Conservation (phyloP, 2,113 vertebrate species). For the Chaetodon auriga region DNA sequence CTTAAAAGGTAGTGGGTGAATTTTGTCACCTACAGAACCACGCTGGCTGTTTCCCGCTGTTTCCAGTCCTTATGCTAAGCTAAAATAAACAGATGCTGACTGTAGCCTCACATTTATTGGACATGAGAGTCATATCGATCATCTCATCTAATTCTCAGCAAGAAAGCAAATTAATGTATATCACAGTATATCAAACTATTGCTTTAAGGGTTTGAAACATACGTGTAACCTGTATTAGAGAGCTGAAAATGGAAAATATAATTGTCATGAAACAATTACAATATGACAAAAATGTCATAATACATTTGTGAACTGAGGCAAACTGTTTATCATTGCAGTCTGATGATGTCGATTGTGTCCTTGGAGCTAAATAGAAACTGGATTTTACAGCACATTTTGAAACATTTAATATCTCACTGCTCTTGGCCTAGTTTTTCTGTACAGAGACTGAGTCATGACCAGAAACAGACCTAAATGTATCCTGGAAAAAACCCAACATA, state of each 20-base stretch:
- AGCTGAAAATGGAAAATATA: neutral
- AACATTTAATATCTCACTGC: neutral
- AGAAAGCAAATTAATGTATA: too few species aligned
- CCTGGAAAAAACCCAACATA: neutral
- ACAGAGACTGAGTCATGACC: neutral
- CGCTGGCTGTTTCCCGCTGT: neutral
- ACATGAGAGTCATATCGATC: too few species aligned
- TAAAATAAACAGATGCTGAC: too few species aligned
- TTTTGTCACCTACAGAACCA: neutral
- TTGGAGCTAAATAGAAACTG: constrained; percentile 34
- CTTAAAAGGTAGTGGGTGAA: neutral
- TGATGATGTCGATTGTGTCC: constrained; percentile 17
- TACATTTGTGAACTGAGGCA: neutral
- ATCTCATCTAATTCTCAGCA: too few species aligned
- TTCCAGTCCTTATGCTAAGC: too few species aligned
- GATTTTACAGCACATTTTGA: constrained; percentile 15
- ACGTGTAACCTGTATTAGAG: neutral
- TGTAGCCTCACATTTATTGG: too few species aligned
- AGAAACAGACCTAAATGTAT: neutral
- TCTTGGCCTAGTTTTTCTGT: neutral
- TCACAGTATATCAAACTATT: too few species aligned
- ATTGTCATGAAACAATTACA: neutral
- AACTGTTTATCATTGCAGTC: neutral
- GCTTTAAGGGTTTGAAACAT: too few species aligned
- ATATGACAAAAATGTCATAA: neutral